These are phyloP conservation scores for Philopotamus ludificatus DNA, from an alignment of 1,140 invertebrate genomes.

Conservation along the genomic window DNA sequence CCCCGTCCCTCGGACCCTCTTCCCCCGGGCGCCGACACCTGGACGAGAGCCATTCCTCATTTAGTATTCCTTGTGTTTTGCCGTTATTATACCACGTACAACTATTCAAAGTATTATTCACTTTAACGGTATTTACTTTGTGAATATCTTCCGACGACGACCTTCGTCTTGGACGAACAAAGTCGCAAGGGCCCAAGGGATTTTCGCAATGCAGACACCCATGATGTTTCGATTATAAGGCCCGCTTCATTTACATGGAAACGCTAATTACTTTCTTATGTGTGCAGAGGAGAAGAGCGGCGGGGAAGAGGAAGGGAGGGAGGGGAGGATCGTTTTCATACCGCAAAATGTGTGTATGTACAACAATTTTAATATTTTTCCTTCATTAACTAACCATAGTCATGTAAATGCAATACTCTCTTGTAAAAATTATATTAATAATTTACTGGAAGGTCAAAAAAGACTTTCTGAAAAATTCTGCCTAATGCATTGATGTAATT, in stretches of 20 bases:
- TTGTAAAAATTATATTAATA: too few relatives aligned
- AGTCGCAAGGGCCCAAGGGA: not conserved
- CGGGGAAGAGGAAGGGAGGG: too few relatives aligned
- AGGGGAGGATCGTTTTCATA: too few relatives aligned
- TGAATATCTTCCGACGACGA: constrained; percentile 5
- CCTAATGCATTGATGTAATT: too few relatives aligned
- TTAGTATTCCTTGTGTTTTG: not conserved
- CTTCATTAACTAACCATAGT: too few relatives aligned
- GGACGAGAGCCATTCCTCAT: not conserved
- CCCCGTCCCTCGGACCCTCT: too few relatives aligned
- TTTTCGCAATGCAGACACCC: not conserved
- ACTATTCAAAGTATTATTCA: not conserved
- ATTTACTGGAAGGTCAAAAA: too few relatives aligned
- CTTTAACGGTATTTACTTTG: constrained; percentile 14
- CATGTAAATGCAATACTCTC: too few relatives aligned
- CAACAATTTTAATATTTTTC: too few relatives aligned
- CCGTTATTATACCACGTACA: not conserved
- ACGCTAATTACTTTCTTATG: not conserved
- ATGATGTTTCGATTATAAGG: not conserved
- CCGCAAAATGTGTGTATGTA: too few relatives aligned
- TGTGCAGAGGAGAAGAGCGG: too few relatives aligned
- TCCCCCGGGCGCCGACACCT: not conserved
- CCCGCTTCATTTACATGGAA: not conserved
- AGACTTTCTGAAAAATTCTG: too few relatives aligned
- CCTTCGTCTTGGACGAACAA: not conserved